Base-by-base conservation (phyloP, 2,888 invertebrate genomes). In the Clitarchus hookeri region DNA sequence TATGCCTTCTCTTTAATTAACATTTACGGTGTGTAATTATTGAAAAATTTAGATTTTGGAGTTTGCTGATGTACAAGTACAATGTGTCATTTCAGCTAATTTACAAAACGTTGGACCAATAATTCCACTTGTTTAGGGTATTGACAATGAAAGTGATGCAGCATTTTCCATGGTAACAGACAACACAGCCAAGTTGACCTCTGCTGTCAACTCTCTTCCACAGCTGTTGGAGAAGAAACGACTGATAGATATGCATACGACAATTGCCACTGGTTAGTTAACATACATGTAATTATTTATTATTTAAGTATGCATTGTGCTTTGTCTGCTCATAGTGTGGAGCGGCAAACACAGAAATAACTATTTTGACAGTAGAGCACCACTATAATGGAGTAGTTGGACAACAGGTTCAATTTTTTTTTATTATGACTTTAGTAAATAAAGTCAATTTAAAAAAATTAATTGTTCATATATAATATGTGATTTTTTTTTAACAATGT, bases 241-340 rank as follows among this genome's bases (percentile, higher is more conserved):
- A 78, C 94, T 99, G 23, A 98, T 99, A 89, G 99, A 99, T 91
- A 98, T 99, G 97, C 99, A 99, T 91, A 99, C 98, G 44, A 99
- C 98, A 88, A 96, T 99, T 88, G 99, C 99, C 6, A 99, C 99
- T 92, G 95, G 96, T 95, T 65, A 1, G 65, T 65, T 23, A 48
- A 48, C 48, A 48, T 48, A 13, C n/a, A 65, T 65, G 12, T 53
- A 53, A 53, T 19, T 53, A 16, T 53, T 53, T 53, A 53, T 53
- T 53, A 53, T 65, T 65, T 65, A 23, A 65, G 19, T 65, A n/a
- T 53, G 48, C 48, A 48, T 2, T 48, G 48, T 6, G 48, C 6
- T 13, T 48, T 11, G 11, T 48, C 48, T 48, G 11, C 48, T 48
- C 12, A 6, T 48, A 48, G 36, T 36, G 4, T 36, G 36, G 36